Base-by-base conservation (phyloP, 2,888 invertebrate species). In the Agriotes lineatus region DNA sequence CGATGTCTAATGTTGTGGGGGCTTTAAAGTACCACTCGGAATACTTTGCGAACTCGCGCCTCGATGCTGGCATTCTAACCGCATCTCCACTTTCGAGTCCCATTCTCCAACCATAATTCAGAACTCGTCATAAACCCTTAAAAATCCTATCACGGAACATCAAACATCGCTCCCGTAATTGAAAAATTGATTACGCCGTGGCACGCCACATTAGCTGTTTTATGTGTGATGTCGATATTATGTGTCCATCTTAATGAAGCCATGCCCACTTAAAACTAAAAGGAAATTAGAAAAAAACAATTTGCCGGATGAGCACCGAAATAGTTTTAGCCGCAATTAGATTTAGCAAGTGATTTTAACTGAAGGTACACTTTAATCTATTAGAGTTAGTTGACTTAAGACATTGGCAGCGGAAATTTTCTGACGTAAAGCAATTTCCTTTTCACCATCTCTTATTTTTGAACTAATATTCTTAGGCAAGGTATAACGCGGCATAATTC, bases 81-180 rank as follows among this genome's bases (percentile, higher is more conserved):
- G n/a, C 48, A 48, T 48, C 45, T 48, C 22, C 3, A 48, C 45
- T 20, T 7, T 5, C 22, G 9, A 48, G 42, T 10, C 20, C 48
- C n/a, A 48, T 48, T 48, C 22, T 48, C 22, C 19, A 48, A 48
- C 20, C 22, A 10, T 18, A 48, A 52, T 33, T 33, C 16, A n/a
- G 45, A 19, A 4, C 52, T 52, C 30, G 33, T 33, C 52, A 33
- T 33, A 19, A 52, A 18, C 35, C 33, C 52, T 52, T 52, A 12
- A 52, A 52, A 52, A 35, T 52, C 30, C 33, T 52, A 33, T 52
- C 52, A 35, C 52, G 33, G 33, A 52, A 52, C 52, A 52, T 33
- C 52, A 52, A 52, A 52, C 16, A 52, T 52, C 52, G 18, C 52
- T 52, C 18, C 52, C n/a, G 18, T 52, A 52, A 52, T 52, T 52